phyloP scores from a whole-genome alignment of 1,140 invertebrate genomes.

The Danaus melanippus region DNA sequence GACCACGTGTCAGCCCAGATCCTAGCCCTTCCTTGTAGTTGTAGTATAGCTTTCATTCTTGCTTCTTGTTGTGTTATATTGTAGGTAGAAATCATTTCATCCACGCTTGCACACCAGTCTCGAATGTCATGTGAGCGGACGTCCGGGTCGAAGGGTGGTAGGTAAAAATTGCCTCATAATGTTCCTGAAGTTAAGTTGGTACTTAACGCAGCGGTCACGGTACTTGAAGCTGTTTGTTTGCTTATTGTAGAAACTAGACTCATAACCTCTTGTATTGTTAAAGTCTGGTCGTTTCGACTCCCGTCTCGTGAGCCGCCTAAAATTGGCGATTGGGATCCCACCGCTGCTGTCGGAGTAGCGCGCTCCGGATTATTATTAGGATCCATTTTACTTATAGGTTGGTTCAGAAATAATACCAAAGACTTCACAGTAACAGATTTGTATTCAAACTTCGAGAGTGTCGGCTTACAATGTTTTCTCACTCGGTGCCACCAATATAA shows the following conservation, averaged over 20 bases:
- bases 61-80: conserved; percentile 26
- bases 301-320: background rate
- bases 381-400: no score
- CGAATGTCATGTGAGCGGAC: conserved; percentile 25
- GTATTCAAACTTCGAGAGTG: no score
- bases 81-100: conserved; percentile 20
- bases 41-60: conserved; percentile 29
- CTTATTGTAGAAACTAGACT: background rate
- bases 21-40: conserved; percentile 27
- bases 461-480: no score
- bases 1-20: conserved; percentile 31
- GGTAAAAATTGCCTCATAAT: conserved; percentile 13
- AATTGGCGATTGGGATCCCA: conserved; percentile 11
- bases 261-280: conserved; percentile 11
- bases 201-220: conserved; percentile 3
- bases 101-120: conserved; percentile 32
- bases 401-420: no score
- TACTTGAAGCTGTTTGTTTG: conserved; percentile 6
- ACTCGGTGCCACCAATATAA: no score
- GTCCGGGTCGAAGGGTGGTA: conserved; percentile 27
- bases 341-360: conserved; percentile 17
- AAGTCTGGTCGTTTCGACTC: conserved; percentile 1
- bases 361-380: no score
- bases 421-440: no score
- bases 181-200: background rate